Evolutionary conservation across 1,140 invertebrate species (phyloP), one percentile per base, ranked within the genome.

Genomic region (Homalodisca vitripennis): DNA sequence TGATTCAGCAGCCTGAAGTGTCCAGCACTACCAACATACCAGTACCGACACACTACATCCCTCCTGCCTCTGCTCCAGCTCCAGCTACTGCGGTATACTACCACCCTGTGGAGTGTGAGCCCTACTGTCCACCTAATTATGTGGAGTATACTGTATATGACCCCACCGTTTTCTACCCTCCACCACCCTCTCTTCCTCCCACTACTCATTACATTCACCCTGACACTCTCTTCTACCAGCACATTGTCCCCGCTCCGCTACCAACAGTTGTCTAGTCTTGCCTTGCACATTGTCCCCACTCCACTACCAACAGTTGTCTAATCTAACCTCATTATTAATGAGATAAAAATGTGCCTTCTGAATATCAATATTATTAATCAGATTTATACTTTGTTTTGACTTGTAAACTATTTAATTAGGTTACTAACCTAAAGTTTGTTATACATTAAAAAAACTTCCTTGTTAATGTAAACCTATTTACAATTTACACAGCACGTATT

Each of bases 1-100:
- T 70, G 1, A 55, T 70, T 17, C 69, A 70, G 26, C 69, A 70
- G 30, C 53, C 41, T 20, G 69, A 70, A 26, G 69, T 70, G 26
- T 55, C 69, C 6, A 70, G 69, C 27, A 66, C 69, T 1, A 66
- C 26, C 3, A 48, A 22, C 20, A n/a, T 24, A 29, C 68, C 53
- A 26, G 34, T 29, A 24, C 67, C 53, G 32, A n/a, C 47, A 3
- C 67, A 24, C 51, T 51, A 6, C 20, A 3, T 34, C 1, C 14
- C 24, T 1, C 53, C 31, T 17, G n/a, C n/a, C n/a, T n/a, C n/a
- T n/a, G n/a, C n/a, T n/a, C n/a, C n/a, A n/a, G n/a, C n/a, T n/a
- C n/a, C n/a, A n/a, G n/a, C n/a, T n/a, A n/a, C n/a, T n/a, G 14
- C 53, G 6, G 24, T 30, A 3, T 69, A 64, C 68, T 69, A 64